These are phyloP conservation scores for Ochropacha duplaris DNA, from an alignment of 2,888 invertebrate species.

Conservation along the genomic window DNA sequence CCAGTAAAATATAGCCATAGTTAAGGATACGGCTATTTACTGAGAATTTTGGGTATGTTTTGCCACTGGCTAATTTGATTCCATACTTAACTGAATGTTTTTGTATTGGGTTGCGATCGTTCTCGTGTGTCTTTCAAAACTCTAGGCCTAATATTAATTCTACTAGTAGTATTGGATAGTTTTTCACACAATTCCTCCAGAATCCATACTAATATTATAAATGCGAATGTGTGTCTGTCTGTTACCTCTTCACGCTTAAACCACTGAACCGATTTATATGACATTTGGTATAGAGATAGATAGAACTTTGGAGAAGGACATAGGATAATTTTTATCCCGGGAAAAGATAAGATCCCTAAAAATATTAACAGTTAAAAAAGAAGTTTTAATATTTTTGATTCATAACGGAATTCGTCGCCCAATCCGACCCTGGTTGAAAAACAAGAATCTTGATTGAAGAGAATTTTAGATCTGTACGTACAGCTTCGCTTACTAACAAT, in stretches of 20 bases:
- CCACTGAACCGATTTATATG: too few species aligned
- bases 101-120: constrained; percentile 14
- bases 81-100: constrained; percentile 13
- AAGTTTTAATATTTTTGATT: neutral
- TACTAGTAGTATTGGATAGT: too few species aligned
- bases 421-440: neutral
- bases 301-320: too few species aligned
- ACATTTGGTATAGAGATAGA: too few species aligned
- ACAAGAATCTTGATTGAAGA: constrained; percentile 7
- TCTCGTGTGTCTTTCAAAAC: constrained; percentile 11
- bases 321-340: too few species aligned
- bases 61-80: constrained; percentile 40
- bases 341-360: too few species aligned
- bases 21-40: constrained; percentile 22
- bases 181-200: too few species aligned
- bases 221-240: too few species aligned
- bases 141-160: neutral
- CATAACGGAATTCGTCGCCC: neutral
- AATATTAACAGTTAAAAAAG: too few species aligned
- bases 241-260: too few species aligned
- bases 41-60: constrained; percentile 29
- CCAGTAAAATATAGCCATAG: constrained; percentile 41
- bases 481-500: constrained; percentile 39
- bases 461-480: constrained; percentile 30
- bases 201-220: too few species aligned